Evolutionary conservation across 2,113 vertebrate species (phyloP).

Genomic region (Microcebus lehilahytsara): DNA sequence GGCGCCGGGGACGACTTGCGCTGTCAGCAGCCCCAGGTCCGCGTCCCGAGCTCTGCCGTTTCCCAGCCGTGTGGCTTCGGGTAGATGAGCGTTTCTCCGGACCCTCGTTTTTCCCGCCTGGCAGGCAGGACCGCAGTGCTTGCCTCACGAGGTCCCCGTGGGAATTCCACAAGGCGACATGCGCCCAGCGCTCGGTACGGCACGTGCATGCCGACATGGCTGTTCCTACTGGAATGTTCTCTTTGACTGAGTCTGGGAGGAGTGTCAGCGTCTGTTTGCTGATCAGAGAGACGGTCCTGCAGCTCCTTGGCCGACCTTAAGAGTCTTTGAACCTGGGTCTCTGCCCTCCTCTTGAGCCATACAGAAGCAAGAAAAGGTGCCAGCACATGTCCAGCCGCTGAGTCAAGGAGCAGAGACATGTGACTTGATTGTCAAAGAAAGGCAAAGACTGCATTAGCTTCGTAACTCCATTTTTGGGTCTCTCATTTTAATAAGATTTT

Average conservation of each 20-base stretch:
- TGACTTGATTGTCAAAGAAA: neutral
- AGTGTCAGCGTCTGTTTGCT: neutral
- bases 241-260: neutral
- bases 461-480: neutral
- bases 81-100: neutral
- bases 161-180: neutral
- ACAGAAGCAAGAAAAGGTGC: neutral
- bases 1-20: neutral
- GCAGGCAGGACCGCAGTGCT: neutral
- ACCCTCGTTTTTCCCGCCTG: neutral
- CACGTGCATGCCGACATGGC: accelerated
- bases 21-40: neutral
- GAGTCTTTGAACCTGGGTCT: neutral
- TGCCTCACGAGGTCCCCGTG: neutral
- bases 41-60: neutral
- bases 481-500: neutral
- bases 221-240: neutral
- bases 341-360: neutral
- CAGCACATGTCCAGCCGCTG: neutral
- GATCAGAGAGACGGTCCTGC: neutral
- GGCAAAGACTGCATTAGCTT: neutral
- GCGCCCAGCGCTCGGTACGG: neutral
- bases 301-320: neutral
- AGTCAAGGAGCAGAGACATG: neutral
- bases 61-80: neutral